Base-by-base conservation (phyloP, 2,888 invertebrate genomes). In the Drosophila acutilabella region DNA sequence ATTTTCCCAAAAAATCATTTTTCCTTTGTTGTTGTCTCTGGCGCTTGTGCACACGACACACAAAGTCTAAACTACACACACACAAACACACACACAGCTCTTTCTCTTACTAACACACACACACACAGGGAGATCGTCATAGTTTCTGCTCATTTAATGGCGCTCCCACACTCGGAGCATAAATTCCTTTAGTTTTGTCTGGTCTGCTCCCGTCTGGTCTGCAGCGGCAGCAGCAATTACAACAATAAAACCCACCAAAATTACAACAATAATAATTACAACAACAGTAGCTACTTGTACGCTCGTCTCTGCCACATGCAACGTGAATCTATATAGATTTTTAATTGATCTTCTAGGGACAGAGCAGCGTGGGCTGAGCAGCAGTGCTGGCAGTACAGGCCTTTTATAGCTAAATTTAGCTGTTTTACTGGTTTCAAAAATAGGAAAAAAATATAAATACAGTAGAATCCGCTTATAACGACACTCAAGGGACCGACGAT, bases 21-120 rank as follows among this genome's bases (percentile, higher is more conserved):
- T 80, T 59, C 57, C 41, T 61, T 65, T 45, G 51, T 57, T 58
- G 61, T 48, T 77, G 61, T 60, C 59, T 71, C 71, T 73, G 88
- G 83, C 83, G 82, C 87, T 88, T 87, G 64, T 90, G 90, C 90
- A 89, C 90, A 89, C 89, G 90, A 90, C 90, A 90, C 90, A 84
- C 88, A 86, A 86, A 90, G 75, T 72, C 74, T 42, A 81, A 71
- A 57, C 56, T 45, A 60, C 36, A 61, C 42, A 70, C 59, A 47
- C 47, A 54, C 51, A 59, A 33, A 30, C 33, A 14, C 52, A 47
- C 33, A 50, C 41, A 20, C 51, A 38, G 41, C 30, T 30, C 44
- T 44, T 13, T 44, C 44, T 30, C 23, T 14, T n/a, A 14, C 30
- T 30, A 26, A 4, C 11, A 20, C 50, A 13, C 4, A 56, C 41